Evolutionary conservation across 2,113 vertebrate species (phyloP).

Genomic region (Phylloscopus trochiloides): DNA sequence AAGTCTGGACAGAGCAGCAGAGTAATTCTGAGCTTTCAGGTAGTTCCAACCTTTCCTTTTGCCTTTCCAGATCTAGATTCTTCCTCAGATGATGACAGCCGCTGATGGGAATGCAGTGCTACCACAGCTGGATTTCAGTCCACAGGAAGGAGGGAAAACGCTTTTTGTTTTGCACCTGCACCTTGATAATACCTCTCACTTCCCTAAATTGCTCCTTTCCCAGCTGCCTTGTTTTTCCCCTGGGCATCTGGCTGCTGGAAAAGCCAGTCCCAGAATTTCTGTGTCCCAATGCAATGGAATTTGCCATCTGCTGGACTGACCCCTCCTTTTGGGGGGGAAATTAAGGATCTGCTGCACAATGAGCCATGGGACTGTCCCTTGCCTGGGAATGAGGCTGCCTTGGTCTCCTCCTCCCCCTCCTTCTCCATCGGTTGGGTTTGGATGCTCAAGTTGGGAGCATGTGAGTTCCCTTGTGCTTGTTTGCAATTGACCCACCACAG

Average conservation of each 20-base stretch:
- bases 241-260: neutral
- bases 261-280: neutral
- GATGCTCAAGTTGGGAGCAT: neutral
- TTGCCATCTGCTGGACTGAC: neutral
- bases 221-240: neutral
- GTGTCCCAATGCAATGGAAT: neutral
- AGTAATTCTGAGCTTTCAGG: neutral
- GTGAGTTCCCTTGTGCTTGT: neutral
- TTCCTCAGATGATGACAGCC: neutral
- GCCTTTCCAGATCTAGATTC: slow-evolving; percentile 53
- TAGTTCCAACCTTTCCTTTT: neutral
- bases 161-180: slow-evolving; percentile 66
- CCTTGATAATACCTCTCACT: slow-evolving; percentile 55
- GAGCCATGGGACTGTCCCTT: neutral
- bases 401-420: neutral
- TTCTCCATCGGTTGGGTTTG: neutral
- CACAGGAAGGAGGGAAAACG: neutral
- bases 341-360: neutral
- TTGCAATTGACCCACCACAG: neutral
- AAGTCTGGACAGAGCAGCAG: neutral
- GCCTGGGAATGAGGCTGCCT: neutral
- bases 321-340: neutral
- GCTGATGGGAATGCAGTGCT: neutral
- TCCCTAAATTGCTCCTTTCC: neutral
- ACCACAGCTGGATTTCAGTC: neutral